Evolutionary conservation across 1,140 invertebrate genomes (phyloP).

Genomic region (Drosophila orosa): DNA sequence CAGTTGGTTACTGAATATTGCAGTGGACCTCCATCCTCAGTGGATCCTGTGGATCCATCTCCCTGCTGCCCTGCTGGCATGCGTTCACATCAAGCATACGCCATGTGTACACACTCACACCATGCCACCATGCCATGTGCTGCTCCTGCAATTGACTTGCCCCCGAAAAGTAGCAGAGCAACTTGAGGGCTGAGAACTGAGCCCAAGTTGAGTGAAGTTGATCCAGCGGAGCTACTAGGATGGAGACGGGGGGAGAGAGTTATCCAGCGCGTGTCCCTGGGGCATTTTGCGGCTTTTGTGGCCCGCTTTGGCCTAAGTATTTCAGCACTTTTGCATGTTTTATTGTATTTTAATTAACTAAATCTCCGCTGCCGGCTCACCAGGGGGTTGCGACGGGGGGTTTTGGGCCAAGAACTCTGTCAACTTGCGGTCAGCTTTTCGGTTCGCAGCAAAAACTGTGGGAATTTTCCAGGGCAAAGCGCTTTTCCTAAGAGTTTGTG

Average conservation of each 20-base stretch:
- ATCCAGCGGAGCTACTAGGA: constrained; percentile 2
- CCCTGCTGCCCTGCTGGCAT: constrained; percentile 1
- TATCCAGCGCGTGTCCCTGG: constrained; percentile 20
- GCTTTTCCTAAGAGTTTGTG: constrained; percentile 17
- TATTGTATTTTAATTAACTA: constrained; percentile 81
- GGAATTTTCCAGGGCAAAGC: constrained; percentile 3
- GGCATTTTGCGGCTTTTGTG: constrained; percentile 49
- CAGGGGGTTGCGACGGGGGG: not conserved
- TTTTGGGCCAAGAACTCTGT: constrained; percentile 33
- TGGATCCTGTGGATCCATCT: not conserved
- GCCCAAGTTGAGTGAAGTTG: constrained; percentile 26
- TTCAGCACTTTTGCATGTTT: constrained; percentile 70
- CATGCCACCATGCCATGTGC: too few species aligned
- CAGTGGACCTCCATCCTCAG: constrained; percentile 15
- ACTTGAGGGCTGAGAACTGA: constrained; percentile 22
- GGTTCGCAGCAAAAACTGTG: constrained; percentile 27
- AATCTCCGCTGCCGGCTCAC: constrained; percentile 33
- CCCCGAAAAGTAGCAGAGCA: constrained; percentile 24
- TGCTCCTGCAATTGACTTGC: constrained; percentile 27
- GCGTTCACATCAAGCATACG: constrained; percentile 42
- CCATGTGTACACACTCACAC: constrained; percentile 26
- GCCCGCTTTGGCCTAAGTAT: constrained; percentile 36
- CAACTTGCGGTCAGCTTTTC: constrained; percentile 35
- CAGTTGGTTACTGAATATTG: constrained; percentile 46
- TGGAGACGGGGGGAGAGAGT: not conserved